Base-by-base conservation (phyloP, 2,797 vertebrate species). In the Lemur catta region DNA sequence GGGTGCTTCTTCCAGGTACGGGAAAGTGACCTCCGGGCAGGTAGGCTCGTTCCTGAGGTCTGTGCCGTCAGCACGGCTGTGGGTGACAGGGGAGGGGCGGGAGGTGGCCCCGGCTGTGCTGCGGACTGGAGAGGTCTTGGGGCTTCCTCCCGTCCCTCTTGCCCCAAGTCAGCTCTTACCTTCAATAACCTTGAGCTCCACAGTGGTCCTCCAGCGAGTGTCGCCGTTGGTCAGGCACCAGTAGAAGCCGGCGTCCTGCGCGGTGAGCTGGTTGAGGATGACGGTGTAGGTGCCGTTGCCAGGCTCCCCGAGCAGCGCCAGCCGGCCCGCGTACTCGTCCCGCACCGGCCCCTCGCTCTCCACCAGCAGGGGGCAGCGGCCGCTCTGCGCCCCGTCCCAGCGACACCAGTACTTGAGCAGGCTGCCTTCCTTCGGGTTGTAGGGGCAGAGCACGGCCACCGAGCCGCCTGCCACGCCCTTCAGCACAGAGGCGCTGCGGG, bases 231-330 rank as follows among this genome's bases (percentile, higher is more conserved):
- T 96, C 78, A 98, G 96, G 87, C 98, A 99, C 99, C 99, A 99
- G 82, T 99, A 99, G 26, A 97, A 98, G 46, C 98, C 98, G 0
- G 87, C 0, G 38, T 99, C 98, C 0, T 4, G 1, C 0, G 52
- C 1, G 7, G 22, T 52, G 89, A 99, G 98, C 96, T 98, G 97
- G 97, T 98, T 99, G 96, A 99, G 95, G 76, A 98, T 43, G 65
- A 99, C 0, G 0, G 96, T 98, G 93, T 98, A 61, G 0, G 86
- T 98, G n/a, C 91, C 95, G 0, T 98, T 98, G 1, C 11, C 22
- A 0, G 98, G 95, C 78, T 71, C 95, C 18, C 98, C 26, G 0
- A 71, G 74, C 92, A 99, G 93, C 0, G 35, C 80, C 46, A 99
- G 96, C 71, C 98, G 96, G n/a, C 98, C 99, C 4, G 97, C 38